Evolutionary conservation across 2,113 vertebrate species (phyloP), one percentile per base, ranked within the genome.

Genomic region (Rhinolophus sinicus): DNA sequence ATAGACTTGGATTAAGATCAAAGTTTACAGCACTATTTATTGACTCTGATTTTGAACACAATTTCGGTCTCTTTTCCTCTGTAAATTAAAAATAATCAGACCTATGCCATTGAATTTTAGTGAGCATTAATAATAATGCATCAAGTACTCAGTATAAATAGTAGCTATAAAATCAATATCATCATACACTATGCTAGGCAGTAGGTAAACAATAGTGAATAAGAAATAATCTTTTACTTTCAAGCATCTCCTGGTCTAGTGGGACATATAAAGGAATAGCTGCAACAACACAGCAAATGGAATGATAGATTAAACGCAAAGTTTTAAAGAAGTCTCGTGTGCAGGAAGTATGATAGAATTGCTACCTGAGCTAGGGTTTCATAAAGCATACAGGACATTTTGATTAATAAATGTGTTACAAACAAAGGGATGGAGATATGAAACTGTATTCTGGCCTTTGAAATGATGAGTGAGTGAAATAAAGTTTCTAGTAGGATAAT

Each of bases 51-150:
- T 76, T 95, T 44, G 50, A 47, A 33, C 54, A 93, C n/a, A 70
- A 76, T 84, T 77, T 84, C 26, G 85, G 47, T 91, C n/a, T 97
- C 54, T 97, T 92, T 95, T 93, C 44, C 21, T 95, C 44, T 91
- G 10, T 54, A 86, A 91, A 67, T n/a, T 67, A 47, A 56, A 8
- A 35, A 19, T 73, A 30, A 56, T 94, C 90, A 81, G 38, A 82
- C 38, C 0, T 15, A 72, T 35, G 33, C 18, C 18, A 60, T 6
- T 81, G 72, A 62, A 58, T 93, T 85, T 93, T 84, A 80, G 13
- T n/a, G 40, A 65, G 6, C 11, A 15, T 62, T 89, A 70, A 62
- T 82, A 88, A 85, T 44, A 93, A 52, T 90, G 13, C n/a, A 0
- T 93, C 58, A 82, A 64, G 33, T 58, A 30, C 33, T 85, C 38